Conservation (phyloP, 2,113 vertebrate species). For the Oceanodroma tethys region DNA sequence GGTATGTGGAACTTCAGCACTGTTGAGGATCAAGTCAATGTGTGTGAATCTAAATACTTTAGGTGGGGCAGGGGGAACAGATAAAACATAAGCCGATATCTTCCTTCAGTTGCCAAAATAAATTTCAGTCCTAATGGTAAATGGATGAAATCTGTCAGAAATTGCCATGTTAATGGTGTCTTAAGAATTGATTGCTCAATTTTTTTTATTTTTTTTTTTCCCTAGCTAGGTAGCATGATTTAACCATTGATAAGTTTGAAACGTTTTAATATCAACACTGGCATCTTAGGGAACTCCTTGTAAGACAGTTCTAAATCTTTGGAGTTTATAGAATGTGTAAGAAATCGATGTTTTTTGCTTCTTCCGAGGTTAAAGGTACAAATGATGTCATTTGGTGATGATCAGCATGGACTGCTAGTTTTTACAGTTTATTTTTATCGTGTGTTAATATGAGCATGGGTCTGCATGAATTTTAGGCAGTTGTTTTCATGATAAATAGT, state of each 20-base stretch:
- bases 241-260: neutral
- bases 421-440: neutral
- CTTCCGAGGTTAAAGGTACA: neutral
- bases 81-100: neutral
- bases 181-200: neutral
- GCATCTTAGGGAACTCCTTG: fast-evolving
- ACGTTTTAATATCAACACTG: neutral
- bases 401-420: neutral
- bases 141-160: neutral
- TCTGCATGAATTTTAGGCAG: neutral
- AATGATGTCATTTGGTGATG: neutral
- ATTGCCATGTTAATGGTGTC: neutral
- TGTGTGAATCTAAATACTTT: neutral
- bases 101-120: neutral
- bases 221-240: neutral
- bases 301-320: neutral
- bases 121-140: neutral
- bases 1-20: neutral
- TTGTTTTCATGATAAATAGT: neutral
- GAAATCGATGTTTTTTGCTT: fast-evolving
- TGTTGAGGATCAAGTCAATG: neutral
- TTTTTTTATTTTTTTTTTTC: neutral
- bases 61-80: neutral
- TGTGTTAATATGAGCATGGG: neutral
- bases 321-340: neutral